These are phyloP conservation scores for Limnothrissa miodon DNA, from an alignment of 2,113 vertebrate species.

Conservation along the genomic window DNA sequence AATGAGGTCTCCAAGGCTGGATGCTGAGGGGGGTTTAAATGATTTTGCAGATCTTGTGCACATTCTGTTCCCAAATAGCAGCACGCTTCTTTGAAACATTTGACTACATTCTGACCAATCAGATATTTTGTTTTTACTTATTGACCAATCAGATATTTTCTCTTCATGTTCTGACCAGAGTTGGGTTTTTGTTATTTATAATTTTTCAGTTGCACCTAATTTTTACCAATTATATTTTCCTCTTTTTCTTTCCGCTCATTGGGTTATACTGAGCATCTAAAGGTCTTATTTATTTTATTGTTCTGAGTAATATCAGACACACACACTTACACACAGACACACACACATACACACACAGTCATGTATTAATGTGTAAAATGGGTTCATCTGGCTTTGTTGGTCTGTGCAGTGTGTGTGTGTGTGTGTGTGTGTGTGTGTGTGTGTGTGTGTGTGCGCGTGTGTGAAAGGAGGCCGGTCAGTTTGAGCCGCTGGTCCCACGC, in stretches of 20 bases:
- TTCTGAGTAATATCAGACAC: neutral
- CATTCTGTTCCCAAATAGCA: conserved; percentile 48
- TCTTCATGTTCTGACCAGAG: neutral
- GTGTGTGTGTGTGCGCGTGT: neutral
- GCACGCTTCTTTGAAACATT: conserved; percentile 10
- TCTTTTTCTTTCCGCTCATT: conserved; percentile 2
- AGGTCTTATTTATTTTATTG: neutral
- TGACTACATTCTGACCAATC: neutral
- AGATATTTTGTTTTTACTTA: neutral
- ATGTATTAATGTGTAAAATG: neutral
- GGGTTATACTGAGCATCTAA: conserved; percentile 11
- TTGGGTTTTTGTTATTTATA: no score
- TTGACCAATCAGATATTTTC: neutral
- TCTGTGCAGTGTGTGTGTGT: neutral
- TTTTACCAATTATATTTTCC: conserved; percentile 22
- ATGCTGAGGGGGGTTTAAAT: conserved; percentile 48
- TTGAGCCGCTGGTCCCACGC: neutral
- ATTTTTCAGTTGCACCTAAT: no score
- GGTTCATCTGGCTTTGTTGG: neutral
- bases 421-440: neutral
- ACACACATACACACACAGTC: neutral
- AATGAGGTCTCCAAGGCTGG: conserved; percentile 55
- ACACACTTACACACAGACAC: neutral
- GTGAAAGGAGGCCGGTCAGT: neutral
- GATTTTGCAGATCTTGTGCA: conserved; percentile 97